These are phyloP conservation scores for Fundulus diaphanus DNA, from an alignment of 2,797 vertebrate species.

Conservation along the genomic window DNA sequence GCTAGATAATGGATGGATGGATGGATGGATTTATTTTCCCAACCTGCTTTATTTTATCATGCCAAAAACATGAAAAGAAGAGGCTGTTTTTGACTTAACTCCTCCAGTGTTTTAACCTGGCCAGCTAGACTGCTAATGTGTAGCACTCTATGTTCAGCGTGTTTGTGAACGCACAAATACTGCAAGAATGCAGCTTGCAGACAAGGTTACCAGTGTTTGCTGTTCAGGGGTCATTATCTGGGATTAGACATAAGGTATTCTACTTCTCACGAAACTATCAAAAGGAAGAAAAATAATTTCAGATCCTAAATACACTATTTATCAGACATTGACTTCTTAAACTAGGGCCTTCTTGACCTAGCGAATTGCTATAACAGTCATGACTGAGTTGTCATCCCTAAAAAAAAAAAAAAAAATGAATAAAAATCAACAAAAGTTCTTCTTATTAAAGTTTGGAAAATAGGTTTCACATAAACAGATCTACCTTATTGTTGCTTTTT, in stretches of 20 bases:
- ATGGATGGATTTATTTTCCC: not conserved
- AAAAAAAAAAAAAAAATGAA: too few species aligned
- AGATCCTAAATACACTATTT: too few species aligned
- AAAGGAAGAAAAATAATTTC: too few species aligned
- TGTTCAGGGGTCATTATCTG: too few species aligned
- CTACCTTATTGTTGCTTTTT: not conserved
- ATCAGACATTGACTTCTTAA: too few species aligned
- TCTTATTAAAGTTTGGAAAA: not conserved
- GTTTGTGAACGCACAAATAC: too few species aligned
- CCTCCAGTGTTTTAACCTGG: not conserved
- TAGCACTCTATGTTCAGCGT: too few species aligned
- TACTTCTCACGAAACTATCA: not conserved
- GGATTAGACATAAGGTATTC: not conserved
- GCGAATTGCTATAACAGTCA: not conserved
- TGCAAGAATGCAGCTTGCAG: too few species aligned
- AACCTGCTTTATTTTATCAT: not conserved
- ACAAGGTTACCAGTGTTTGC: too few species aligned
- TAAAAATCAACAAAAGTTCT: too few species aligned
- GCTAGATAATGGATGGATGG: too few species aligned
- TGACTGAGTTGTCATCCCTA: not conserved
- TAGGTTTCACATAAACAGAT: not conserved
- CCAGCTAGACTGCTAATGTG: too few species aligned
- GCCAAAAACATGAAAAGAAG: constrained; percentile 1
- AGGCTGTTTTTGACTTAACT: not conserved
- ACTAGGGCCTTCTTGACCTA: not conserved